Evolutionary conservation across 2,888 invertebrate species (phyloP).

Genomic region (Amphipyra berbera): DNA sequence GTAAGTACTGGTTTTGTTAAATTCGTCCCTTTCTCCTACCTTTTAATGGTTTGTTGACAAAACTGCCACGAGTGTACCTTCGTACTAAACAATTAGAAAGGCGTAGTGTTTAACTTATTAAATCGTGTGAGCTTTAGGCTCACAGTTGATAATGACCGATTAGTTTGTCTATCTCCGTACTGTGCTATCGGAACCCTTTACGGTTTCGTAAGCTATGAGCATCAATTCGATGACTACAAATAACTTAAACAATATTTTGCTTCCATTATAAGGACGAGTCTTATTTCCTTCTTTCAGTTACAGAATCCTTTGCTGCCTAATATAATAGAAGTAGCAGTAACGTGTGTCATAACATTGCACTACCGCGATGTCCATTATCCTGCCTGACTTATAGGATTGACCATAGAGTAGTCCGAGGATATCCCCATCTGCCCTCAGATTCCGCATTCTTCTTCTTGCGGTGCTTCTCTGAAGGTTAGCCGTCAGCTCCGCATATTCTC

Average conservation of each 20-base stretch:
- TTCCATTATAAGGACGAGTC: background rate
- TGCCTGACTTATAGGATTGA: too few relatives aligned
- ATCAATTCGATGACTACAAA: background rate
- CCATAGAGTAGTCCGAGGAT: too few relatives aligned
- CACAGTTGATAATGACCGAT: slow-evolving; percentile 10
- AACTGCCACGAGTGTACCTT: slow-evolving; percentile 21
- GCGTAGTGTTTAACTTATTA: slow-evolving; percentile 39
- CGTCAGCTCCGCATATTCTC: too few relatives aligned
- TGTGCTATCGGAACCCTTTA: slow-evolving; percentile 4
- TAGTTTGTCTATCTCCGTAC: background rate
- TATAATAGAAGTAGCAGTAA: too few relatives aligned
- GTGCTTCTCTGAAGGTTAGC: too few relatives aligned
- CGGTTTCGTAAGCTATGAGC: background rate
- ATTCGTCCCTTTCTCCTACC: slow-evolving; percentile 32
- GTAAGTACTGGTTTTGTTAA: slow-evolving; percentile 21
- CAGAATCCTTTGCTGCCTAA: too few relatives aligned
- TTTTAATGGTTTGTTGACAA: slow-evolving; percentile 49
- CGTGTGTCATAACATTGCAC: too few relatives aligned
- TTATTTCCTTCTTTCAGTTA: too few relatives aligned
- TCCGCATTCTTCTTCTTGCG: too few relatives aligned
- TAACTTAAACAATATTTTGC: background rate
- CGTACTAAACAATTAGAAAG: slow-evolving; percentile 48
- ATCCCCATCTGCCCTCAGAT: too few relatives aligned
- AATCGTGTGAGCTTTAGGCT: slow-evolving; percentile 28
- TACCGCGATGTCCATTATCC: too few relatives aligned